Evolutionary conservation across 2,113 vertebrate species (phyloP).

Genomic region (Silurus glanis): DNA sequence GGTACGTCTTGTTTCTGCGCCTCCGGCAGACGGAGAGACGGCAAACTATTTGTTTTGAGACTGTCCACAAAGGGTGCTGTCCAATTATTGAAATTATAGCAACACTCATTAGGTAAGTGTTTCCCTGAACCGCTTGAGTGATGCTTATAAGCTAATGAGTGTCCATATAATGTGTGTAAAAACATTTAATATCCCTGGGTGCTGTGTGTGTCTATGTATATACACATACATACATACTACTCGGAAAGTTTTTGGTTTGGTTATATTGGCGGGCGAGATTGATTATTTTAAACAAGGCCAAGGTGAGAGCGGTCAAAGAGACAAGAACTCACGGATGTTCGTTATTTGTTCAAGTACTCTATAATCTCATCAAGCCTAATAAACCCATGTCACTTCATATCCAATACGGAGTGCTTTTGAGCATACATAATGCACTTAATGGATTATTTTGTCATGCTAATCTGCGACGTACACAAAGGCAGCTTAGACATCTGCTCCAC

Average conservation of each 20-base stretch:
- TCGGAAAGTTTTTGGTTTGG: background rate
- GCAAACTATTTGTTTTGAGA: background rate
- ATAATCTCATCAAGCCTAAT: conserved; percentile 45
- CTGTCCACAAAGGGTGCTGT: background rate
- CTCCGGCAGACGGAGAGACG: background rate
- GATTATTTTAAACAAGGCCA: conserved; percentile 39
- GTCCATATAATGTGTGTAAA: background rate
- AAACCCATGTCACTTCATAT: conserved; percentile 40
- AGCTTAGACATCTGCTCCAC: conserved; percentile 24
- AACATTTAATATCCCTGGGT: background rate
- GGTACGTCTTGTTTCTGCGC: conserved; percentile 5
- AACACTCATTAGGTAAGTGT: background rate
- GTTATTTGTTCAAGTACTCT: conserved; percentile 21
- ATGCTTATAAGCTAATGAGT: background rate
- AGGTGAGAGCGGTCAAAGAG: conserved; percentile 40
- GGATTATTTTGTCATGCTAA: conserved; percentile 56
- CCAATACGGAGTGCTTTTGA: conserved; percentile 32
- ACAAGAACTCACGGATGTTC: conserved; percentile 20
- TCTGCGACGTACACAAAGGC: conserved; percentile 47
- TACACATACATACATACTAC: background rate
- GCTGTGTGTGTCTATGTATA: background rate
- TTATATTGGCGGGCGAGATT: background rate
- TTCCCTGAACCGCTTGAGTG: background rate
- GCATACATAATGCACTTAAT: conserved; percentile 50
- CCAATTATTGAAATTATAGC: conserved; percentile 2